Base-by-base conservation (phyloP, 1,140 invertebrate genomes). In the Listronotus oregonensis region DNA sequence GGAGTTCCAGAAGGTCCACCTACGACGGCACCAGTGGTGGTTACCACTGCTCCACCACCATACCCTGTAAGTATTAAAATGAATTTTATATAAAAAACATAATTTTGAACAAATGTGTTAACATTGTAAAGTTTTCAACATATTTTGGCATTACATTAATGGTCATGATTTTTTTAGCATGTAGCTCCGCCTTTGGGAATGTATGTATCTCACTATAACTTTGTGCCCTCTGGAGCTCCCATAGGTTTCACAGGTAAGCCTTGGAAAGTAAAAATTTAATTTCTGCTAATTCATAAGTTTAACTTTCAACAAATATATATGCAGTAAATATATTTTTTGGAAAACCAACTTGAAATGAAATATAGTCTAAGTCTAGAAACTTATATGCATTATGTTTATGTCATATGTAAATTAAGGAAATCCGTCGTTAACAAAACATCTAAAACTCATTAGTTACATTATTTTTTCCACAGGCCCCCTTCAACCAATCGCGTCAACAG, bases 161-260 rank as follows among this genome's bases (percentile, higher is more conserved):
- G 12, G 2, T 18, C 27, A 6, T 18, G 2, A 49, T 61, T 56
- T 55, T 64, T 70, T 40, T 68, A 75, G 70, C 78, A 84, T 74
- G 81, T 81, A 0, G 77, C 83, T 15, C 69, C 69, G 5, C 65
- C 66, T 12, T 65, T 17, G 77, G 81, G 82, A 75, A 80, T 87
- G 34, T 88, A 88, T 67, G 79, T 84, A 4, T 79, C 80, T 15
- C 83, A 83, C 12, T 86, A 85, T 69, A 84, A 82, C 68, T 85
- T 84, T 21, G 69, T 78, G 11, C 75, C 81, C 3, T 80, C 80
- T 50, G 81, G 81, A 60, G 77, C 80, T 42, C 81, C 83, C 32
- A 75, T 82, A 5, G 76, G 80, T 6, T 84, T 83, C 61, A 52
- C 52, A n/a, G 54, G 62, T 64, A 49, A 56, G 39, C 49, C 3